Evolutionary conservation across 2,888 invertebrate species (phyloP), one percentile per base, ranked within the genome.

Genomic region (Bimastos eiseni): DNA sequence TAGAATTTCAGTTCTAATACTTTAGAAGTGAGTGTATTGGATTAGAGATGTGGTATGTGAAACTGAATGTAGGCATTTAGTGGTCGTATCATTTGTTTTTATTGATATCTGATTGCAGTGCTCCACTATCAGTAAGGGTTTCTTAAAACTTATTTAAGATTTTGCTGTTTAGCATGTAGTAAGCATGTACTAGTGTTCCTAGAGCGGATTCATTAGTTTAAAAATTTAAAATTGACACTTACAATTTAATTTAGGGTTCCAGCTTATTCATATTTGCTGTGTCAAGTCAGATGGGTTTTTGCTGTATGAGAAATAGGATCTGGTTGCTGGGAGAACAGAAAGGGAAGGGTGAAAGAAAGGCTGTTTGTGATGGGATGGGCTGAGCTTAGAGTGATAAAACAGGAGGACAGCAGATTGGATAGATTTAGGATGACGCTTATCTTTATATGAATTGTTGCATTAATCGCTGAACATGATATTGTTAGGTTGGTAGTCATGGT

Each of bases 401-500:
- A n/a, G 30, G 17, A n/a, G 30, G 13, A n/a, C 49, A 49, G 49
- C 49, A 49, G 49, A 49, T 49, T 49, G 3, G 49, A 49, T 49
- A 24, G 21, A 49, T 49, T 49, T 21, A 6, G 24, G n/a, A 30
- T 86, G 86, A 15, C 44, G 24, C 30, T 90, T 83, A 34, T 30
- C 33, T 90, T 24, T 83, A 34, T 34, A 24, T 91, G 33, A 21
- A 86, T 88, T 34, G 49, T 33, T 37, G 34, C 30, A 30, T 88
- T 19, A 55, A 15, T 19, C 6, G 8, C 6, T 41, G 41, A 41
- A 24, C 19, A 33, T 55, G 55, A 70, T 33, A 2, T 30, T 38
- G 24, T 33, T 91, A 96, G 93, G 97, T 97, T 92, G 94, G 94
- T 92, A 96, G 97, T 91, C 97, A 97, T 92, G 97, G 97, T 37